Percentiles rank a stretch among this genome's conserved stretches.
These are phyloP conservation scores for Drosophila pallidifrons DNA, from an alignment of 1,140 invertebrate genomes.

Conservation along the genomic window DNA sequence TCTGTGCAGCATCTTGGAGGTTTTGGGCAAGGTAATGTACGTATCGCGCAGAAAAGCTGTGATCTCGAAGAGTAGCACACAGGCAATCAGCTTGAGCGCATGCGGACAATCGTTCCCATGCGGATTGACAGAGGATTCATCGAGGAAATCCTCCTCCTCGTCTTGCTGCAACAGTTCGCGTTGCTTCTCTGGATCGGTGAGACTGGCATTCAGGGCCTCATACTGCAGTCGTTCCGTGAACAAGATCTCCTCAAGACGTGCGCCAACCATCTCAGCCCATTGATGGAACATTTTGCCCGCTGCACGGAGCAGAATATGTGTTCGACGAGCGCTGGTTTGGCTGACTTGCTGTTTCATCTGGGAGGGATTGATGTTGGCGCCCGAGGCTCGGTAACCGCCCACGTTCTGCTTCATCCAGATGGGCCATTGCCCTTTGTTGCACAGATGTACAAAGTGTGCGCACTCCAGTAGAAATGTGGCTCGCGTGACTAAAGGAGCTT, in stretches of 20 bases:
- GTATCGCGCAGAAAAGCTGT: constrained; percentile 98
- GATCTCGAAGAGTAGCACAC: constrained; percentile 97
- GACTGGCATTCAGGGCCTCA: constrained; percentile 89
- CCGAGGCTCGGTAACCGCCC: constrained; percentile 90
- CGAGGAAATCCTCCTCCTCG: constrained; percentile 99
- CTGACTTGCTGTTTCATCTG: constrained; percentile 83
- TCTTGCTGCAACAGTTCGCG: constrained; percentile 95
- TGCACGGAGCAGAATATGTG: constrained; percentile 93
- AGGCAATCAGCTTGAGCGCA: constrained; percentile 96
- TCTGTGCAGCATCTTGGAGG: constrained; percentile 88
- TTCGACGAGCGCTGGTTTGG: constrained; percentile 88
- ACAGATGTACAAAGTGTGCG: constrained; percentile 97
- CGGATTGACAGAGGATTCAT: constrained; percentile 96
- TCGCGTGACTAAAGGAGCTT: constrained; percentile 96
- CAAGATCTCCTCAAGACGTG: constrained; percentile 93
- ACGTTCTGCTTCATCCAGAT: constrained; percentile 95
- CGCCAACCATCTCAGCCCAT: constrained; percentile 90
- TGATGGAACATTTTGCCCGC: constrained; percentile 98
- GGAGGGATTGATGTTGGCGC: constrained; percentile 85
- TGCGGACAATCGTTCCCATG: constrained; percentile 95
- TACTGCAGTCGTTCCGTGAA: constrained; percentile 90
- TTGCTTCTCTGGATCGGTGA: constrained; percentile 93
- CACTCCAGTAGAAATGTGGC: constrained; percentile 97
- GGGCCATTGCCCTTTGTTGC: constrained; percentile 99
- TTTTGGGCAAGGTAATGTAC: constrained; percentile 93